Percentiles rank a stretch among this genome's conserved stretches.
Evolutionary conservation across 35 echinoderm and acorn worm species (phyloP).

Genomic region (Amphiura filiformis): DNA sequence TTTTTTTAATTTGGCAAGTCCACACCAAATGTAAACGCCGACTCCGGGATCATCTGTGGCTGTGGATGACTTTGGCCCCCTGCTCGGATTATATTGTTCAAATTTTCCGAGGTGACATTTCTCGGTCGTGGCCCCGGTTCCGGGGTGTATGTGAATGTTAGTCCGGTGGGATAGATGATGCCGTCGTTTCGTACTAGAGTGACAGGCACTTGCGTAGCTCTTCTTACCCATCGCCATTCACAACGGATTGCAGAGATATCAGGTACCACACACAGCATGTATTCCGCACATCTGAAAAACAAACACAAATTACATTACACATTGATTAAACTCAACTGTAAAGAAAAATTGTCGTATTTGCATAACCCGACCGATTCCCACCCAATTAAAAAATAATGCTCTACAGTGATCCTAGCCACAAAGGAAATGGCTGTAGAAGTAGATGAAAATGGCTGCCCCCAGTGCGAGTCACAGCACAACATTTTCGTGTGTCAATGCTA

Average conservation of each 20-base stretch:
- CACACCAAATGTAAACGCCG: background rate
- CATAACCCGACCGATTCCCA: no score
- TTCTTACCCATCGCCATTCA: slow-evolving; percentile 71
- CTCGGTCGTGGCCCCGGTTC: slow-evolving; percentile 68
- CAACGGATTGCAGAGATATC: slow-evolving; percentile 93
- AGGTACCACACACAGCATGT: slow-evolving; percentile 93
- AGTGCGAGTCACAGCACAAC: no score
- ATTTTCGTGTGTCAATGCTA: no score
- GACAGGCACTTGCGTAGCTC: slow-evolving; percentile 91
- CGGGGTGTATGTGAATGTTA: slow-evolving; percentile 94
- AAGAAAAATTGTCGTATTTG: background rate
- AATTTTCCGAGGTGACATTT: slow-evolving; percentile 7
- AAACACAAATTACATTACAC: no score
- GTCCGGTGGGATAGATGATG: slow-evolving; percentile 96
- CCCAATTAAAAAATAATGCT: no score
- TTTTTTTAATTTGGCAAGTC: background rate
- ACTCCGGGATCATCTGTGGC: background rate
- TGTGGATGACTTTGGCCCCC: background rate
- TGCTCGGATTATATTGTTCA: background rate
- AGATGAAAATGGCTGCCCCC: no score
- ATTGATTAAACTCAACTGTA: no score
- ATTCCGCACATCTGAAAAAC: slow-evolving; percentile 54
- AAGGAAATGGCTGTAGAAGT: no score
- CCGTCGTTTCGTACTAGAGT: slow-evolving; percentile 86
- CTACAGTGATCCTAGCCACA: no score